These are phyloP conservation scores for Ptilonorhynchus violaceus DNA, from an alignment of 2,113 vertebrate species.

Conservation along the genomic window DNA sequence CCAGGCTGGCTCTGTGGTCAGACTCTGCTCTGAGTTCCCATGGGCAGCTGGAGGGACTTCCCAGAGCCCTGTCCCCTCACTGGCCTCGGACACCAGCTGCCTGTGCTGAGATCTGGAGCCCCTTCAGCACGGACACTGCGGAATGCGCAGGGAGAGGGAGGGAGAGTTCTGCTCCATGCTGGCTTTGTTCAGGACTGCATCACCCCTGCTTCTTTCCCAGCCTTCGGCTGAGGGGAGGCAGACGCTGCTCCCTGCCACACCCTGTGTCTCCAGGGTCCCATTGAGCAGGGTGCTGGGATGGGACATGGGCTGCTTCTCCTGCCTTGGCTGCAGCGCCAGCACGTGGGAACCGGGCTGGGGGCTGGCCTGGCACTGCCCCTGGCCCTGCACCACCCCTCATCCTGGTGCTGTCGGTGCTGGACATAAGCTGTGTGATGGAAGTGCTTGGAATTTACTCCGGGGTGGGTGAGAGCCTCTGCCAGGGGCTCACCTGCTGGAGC, in stretches of 20 bases:
- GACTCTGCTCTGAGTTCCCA: background rate
- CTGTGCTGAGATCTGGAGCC: background rate
- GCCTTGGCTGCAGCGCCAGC: fast-evolving
- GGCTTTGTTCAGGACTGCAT: fast-evolving
- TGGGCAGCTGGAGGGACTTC: background rate
- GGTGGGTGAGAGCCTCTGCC: background rate
- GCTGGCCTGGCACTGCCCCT: background rate
- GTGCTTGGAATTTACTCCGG: fast-evolving
- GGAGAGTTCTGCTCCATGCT: background rate
- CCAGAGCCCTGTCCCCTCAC: background rate
- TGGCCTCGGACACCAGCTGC: fast-evolving
- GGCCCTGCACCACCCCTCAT: fast-evolving
- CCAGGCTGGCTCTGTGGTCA: background rate
- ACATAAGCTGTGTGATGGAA: background rate
- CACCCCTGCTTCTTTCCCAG: background rate
- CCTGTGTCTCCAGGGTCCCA: background rate
- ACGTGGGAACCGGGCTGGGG: background rate
- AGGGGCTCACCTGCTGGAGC: background rate
- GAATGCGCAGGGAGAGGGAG: fast-evolving
- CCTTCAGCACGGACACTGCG: fast-evolving
- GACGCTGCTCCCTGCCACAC: fast-evolving
- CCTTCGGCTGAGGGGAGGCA: background rate
- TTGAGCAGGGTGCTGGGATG: fast-evolving
- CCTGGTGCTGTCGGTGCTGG: background rate
- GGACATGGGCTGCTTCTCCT: fast-evolving